Evolutionary conservation across 1,140 invertebrate genomes (phyloP).

Genomic region (Heliothis subflexa): DNA sequence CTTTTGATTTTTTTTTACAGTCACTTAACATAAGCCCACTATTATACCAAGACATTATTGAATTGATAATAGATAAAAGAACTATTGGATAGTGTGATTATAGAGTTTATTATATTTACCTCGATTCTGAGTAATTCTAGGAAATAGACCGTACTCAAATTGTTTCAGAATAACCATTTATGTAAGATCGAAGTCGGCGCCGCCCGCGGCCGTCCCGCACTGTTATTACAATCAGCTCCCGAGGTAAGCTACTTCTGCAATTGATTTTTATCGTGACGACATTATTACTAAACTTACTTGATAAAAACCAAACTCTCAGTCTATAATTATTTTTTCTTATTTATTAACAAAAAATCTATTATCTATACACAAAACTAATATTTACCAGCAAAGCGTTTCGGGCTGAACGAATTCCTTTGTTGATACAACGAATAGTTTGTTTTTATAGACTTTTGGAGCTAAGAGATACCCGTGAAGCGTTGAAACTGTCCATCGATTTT

Average conservation of each 20-base stretch:
- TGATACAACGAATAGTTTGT: slow-evolving; percentile 18
- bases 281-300: slow-evolving; percentile 68
- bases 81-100: too few relatives aligned
- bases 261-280: slow-evolving; percentile 79
- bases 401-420: slow-evolving; percentile 45
- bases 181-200: slow-evolving; percentile 44
- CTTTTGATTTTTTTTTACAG: background rate
- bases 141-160: slow-evolving; percentile 2
- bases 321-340: slow-evolving; percentile 69
- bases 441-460: slow-evolving; percentile 17
- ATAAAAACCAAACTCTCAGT: slow-evolving; percentile 61
- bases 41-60: too few relatives aligned
- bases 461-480: slow-evolving; percentile 34
- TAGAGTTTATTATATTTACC: background rate
- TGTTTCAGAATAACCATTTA: slow-evolving; percentile 50
- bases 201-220: slow-evolving; percentile 61
- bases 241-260: slow-evolving; percentile 67
- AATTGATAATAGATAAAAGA: too few relatives aligned
- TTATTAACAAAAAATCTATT: slow-evolving; percentile 65
- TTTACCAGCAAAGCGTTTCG: slow-evolving; percentile 49
- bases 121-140: background rate
- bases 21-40: background rate
- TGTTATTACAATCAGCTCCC: slow-evolving; percentile 74
- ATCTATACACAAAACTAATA: slow-evolving; percentile 52
- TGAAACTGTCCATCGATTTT: slow-evolving; percentile 3